These are phyloP conservation scores for Lochmaea capreae DNA, from an alignment of 2,888 invertebrate genomes.

Conservation along the genomic window DNA sequence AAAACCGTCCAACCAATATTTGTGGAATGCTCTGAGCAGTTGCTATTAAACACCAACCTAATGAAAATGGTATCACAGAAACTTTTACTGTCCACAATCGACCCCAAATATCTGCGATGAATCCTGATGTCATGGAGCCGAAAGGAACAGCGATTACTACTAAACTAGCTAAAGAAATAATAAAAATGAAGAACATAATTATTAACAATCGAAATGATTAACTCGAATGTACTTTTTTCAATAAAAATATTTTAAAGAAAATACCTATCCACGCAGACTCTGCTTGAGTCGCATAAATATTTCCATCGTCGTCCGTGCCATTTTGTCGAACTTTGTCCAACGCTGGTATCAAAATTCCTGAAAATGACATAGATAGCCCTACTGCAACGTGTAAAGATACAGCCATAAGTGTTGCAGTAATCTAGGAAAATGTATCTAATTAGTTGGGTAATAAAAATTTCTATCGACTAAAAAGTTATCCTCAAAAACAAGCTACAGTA, in stretches of 20 bases:
- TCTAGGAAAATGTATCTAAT: conserved; percentile 53
- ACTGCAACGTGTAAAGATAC: conserved; percentile 72
- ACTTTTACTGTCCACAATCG: conserved; percentile 70
- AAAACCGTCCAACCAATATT: conserved; percentile 68
- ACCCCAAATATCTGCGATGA: conserved; percentile 70
- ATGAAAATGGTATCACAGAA: conserved; percentile 68
- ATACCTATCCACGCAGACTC: conserved; percentile 70
- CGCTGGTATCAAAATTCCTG: conserved; percentile 70
- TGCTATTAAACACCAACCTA: conserved; percentile 71
- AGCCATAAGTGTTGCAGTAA: conserved; percentile 68
- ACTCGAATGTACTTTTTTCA: background rate
- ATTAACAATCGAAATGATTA: background rate
- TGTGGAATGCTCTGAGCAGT: conserved; percentile 66
- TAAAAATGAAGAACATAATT: background rate
- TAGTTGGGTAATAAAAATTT: background rate
- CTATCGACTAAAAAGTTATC: background rate
- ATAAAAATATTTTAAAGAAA: conserved; percentile 6
- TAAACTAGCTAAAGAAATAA: conserved; percentile 67
- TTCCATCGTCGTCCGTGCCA: conserved; percentile 52
- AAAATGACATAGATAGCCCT: conserved; percentile 71
- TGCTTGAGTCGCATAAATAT: conserved; percentile 59
- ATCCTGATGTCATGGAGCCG: conserved; percentile 69
- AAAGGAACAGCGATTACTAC: conserved; percentile 70
- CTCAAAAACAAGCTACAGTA: too few species aligned
- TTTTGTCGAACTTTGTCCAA: conserved; percentile 58